Base-by-base conservation (phyloP, 1,140 invertebrate species). In the Oncopeltus fasciatus region DNA sequence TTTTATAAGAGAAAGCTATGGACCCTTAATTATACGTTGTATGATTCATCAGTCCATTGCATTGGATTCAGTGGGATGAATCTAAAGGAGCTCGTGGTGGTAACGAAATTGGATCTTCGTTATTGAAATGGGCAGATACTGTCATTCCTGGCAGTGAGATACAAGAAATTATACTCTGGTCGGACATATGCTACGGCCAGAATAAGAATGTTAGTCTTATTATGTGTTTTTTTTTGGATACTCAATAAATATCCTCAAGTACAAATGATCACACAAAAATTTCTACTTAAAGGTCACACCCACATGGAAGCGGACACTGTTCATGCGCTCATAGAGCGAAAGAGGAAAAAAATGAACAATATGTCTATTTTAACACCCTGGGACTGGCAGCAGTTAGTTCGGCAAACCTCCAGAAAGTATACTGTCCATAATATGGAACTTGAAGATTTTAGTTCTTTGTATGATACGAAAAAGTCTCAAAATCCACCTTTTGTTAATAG, bases 301-400 rank as follows among this genome's bases (percentile, higher is more conserved):
- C 69, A 73, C 58, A 73, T 72, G 69, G 72, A 72, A 60, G 60
- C 53, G 47, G 72, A 73, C 61, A 66, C 64, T 38, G 65, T 72
- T 0, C 70, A 72, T 61, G 60, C 56, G 1, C 8, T 28, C 1
- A 63, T 67, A 2, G 63, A 67, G 14, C 61, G 53, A 1, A 67
- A 65, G 24, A 43, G 38, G 18, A 63, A 63, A 59, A 63, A 63
- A 53, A 3, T 57, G 5, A 57, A 57, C 14, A 47, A 47, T n/a
- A 47, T 47, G 44, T n/a, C 44, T 11, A 47, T 47, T 47, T 20
- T 47, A 47, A 47, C 44, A 49, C 16, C 43, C 14, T 56, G 61
- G 43, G 61, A 58, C 56, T 63, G 51, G 51, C 61, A 58, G 33
- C 28, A 63, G 53, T 59, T 58, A 47, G 44, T 18, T n/a, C 8